Base-by-base conservation (phyloP, 2,888 invertebrate genomes). In the Podotricha telesiphe region DNA sequence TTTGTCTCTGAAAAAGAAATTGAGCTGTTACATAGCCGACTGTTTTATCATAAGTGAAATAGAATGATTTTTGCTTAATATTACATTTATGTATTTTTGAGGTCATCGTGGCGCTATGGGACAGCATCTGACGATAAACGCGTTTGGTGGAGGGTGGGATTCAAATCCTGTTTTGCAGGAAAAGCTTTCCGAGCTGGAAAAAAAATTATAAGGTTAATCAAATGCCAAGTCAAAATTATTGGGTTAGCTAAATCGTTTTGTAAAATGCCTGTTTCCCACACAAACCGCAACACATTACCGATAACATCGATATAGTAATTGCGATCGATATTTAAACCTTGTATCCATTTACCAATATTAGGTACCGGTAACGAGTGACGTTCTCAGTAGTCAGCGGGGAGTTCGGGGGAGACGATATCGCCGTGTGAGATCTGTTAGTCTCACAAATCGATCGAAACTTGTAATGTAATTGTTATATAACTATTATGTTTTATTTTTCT, bases 391-490 rank as follows among this genome's bases (percentile, higher is more conserved):
- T 74, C 86, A 81, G 82, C 88, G 81, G 91, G 89, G 81, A 78
- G 76, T 74, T 82, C 78, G 82, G 85, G 87, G 88, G 86, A 77
- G 86, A 80, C 70, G 76, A 75, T 91, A 92, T 92, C 92, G 85
- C 77, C 86, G 86, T 92, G 92, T 87, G 92, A 92, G 89, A 92
- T 92, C 91, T 92, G 89, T 68, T 71, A 77, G 80, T 81, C 84
- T 86, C 82, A 82, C 80, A 80, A 84, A 80, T 82, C 82, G 82
- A 83, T 84, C 78, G 75, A 78, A 75, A 70, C 63, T 72, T 62
- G 50, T 68, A 37, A 50, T 45, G 10, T 45, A 22, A 59, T 45
- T 59, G 45, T 59, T 59, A 45, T 66, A 45, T 61, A 51, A 59
- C 11, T 45, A 17, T 34, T 55, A 22, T 55, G 34, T 42, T 28